Evolutionary conservation across 1,140 invertebrate species (phyloP).

Genomic region (Ladona fulva): DNA sequence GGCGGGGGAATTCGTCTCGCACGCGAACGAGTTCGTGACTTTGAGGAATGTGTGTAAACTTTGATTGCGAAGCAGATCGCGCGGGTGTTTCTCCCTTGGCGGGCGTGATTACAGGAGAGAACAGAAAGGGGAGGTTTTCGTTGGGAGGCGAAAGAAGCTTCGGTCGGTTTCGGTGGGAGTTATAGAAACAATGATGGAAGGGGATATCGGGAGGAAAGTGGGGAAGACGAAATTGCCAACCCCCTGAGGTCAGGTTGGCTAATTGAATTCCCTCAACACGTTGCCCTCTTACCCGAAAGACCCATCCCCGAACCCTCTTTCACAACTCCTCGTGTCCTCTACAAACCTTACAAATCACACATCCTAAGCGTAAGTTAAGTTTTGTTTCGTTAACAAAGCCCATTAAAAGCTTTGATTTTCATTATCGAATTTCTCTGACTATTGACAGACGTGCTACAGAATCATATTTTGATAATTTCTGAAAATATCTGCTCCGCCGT

Average conservation of each 20-base stretch:
- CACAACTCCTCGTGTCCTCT: not conserved
- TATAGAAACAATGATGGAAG: too few species aligned
- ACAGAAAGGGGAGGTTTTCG: not conserved
- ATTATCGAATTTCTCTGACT: too few species aligned
- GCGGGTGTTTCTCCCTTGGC: too few species aligned
- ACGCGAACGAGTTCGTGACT: too few species aligned
- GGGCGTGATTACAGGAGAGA: not conserved
- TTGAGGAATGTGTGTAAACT: too few species aligned
- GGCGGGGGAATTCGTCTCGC: too few species aligned
- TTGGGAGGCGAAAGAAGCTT: not conserved
- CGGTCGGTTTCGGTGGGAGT: not conserved
- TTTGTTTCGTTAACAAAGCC: not conserved
- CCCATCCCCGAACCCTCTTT: not conserved
- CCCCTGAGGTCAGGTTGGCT: not conserved
- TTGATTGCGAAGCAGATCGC: too few species aligned
- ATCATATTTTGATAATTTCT: too few species aligned
- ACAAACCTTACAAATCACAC: not conserved
- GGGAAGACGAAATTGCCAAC: not conserved
- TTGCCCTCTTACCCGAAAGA: not conserved
- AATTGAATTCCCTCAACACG: conserved; percentile 9
- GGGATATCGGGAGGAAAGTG: too few species aligned
- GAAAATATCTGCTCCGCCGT: too few species aligned
- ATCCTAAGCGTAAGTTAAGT: not conserved
- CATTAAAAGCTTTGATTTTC: too few species aligned
- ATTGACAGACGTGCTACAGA: too few species aligned